Evolutionary conservation across 1,140 invertebrate species (phyloP).

Genomic region (Saxidomus purpurata): DNA sequence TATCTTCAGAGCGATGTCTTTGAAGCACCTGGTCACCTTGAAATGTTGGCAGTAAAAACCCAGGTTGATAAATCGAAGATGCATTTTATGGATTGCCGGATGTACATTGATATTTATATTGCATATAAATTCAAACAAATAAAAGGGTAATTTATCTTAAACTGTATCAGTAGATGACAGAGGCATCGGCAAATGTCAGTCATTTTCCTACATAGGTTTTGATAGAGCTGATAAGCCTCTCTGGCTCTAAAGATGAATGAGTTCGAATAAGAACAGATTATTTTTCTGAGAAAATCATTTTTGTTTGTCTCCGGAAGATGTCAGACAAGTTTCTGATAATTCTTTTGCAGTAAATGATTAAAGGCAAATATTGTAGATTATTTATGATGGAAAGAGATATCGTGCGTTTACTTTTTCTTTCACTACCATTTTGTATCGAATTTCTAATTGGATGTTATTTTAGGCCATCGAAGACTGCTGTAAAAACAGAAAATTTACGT

Average conservation of each 20-base stretch:
- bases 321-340: not conserved
- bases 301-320: not conserved
- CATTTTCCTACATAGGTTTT: not conserved
- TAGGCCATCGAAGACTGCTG: too few species aligned
- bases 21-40: constrained; percentile 4
- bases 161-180: not conserved
- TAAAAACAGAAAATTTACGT: too few species aligned
- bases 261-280: not conserved
- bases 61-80: not conserved
- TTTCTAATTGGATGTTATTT: not conserved
- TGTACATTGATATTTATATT: not conserved
- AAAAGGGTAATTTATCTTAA: constrained; percentile 11
- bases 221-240: constrained; percentile 24
- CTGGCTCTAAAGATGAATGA: constrained; percentile 12
- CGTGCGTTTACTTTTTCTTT: not conserved
- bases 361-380: constrained; percentile 1
- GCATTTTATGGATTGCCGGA: not conserved
- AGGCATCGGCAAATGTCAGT: constrained; percentile 23
- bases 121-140: constrained; percentile 37
- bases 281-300: not conserved
- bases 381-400: constrained; percentile 8
- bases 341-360: not conserved
- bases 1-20: not conserved
- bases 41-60: not conserved
- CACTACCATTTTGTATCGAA: not conserved